Conservation (phyloP, 37 sponge, comb jelly and placozoan genomes). For the Halisarca cf. caerulea region DNA sequence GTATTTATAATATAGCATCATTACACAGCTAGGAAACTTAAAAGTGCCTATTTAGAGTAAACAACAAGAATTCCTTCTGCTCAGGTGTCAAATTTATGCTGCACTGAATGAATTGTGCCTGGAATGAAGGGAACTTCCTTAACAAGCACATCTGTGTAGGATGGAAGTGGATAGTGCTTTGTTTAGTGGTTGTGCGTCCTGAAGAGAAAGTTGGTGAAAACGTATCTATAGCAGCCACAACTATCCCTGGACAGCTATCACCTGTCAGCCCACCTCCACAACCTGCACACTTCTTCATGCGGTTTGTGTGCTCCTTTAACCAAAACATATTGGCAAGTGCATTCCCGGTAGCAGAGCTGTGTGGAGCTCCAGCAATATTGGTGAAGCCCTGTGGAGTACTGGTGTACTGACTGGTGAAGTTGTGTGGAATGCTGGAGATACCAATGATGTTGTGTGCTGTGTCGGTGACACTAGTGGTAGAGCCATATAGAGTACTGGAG, state of each 20-base stretch:
- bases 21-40: no score
- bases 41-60: neutral
- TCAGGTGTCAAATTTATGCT: neutral
- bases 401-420: neutral
- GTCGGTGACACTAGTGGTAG: no score
- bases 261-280: neutral
- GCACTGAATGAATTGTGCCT: neutral
- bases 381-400: neutral
- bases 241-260: neutral
- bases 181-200: neutral
- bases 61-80: neutral
- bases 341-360: neutral
- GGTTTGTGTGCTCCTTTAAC: neutral
- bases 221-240: neutral
- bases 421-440: no score
- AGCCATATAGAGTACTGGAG: no score
- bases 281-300: conserved; percentile 12
- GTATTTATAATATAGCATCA: no score
- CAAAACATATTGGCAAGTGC: neutral
- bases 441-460: no score
- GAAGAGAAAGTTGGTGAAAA: neutral
- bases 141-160: neutral
- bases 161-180: neutral
- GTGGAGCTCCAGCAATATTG: neutral
- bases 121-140: neutral